phyloP scores from a whole-genome alignment of 53 echinoderm and acorn worm species.

The Patiria pectinifera region DNA sequence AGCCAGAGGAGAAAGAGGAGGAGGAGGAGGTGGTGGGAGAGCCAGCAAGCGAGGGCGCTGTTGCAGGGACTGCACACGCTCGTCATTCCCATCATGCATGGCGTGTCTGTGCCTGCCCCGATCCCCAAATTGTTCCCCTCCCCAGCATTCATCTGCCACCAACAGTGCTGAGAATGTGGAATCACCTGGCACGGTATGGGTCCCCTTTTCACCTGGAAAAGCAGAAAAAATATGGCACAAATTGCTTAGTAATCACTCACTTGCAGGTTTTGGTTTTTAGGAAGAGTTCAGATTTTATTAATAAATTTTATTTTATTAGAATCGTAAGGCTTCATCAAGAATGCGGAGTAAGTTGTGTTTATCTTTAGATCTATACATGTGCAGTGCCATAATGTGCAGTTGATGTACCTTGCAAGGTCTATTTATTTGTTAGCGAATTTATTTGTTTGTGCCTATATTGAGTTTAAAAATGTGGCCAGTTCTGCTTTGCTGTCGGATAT shows the following conservation, averaged over 20 bases:
- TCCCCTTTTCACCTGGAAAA: background rate
- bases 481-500: background rate
- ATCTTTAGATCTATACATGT: background rate
- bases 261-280: background rate
- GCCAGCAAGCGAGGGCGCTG: slow-evolving; percentile 32
- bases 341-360: background rate
- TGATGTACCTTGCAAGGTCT: background rate
- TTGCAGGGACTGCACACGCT: slow-evolving; percentile 14
- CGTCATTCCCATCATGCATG: slow-evolving; percentile 53
- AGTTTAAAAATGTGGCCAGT: background rate
- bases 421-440: background rate
- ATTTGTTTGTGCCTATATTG: background rate
- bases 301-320: background rate
- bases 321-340: background rate
- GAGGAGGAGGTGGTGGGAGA: slow-evolving; percentile 26
- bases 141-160: slow-evolving; percentile 47
- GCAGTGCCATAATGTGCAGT: background rate
- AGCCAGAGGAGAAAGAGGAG: slow-evolving; percentile 30
- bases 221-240: background rate
- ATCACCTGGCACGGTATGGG: slow-evolving; percentile 37
- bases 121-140: slow-evolving; percentile 46
- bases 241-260: slow-evolving; percentile 58
- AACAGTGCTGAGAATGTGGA: slow-evolving; percentile 55
- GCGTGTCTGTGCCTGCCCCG: slow-evolving; percentile 41
- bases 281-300: background rate